A percentile compares a stretch with the other conserved stretches of the same genome.
Conservation (phyloP, 2,113 vertebrate genomes). For the Gavia stellata region DNA sequence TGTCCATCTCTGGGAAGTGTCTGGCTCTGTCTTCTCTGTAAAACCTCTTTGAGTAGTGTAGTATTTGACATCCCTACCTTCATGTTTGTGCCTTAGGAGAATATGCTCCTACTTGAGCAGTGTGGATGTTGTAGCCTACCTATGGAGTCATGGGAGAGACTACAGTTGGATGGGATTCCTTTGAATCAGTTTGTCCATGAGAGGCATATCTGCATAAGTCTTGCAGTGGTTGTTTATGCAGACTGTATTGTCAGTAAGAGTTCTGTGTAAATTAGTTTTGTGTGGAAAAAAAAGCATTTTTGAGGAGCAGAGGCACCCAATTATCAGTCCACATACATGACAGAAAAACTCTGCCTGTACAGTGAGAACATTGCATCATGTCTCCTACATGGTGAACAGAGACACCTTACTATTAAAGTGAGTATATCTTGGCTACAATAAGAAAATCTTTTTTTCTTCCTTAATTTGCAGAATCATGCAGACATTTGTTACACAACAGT, state of each 20-base stretch:
- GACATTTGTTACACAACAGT: conserved; percentile 89
- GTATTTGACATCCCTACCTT: background rate
- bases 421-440: background rate
- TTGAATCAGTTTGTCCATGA: background rate
- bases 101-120: background rate
- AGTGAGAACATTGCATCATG: background rate
- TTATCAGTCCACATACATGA: background rate
- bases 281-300: fast-evolving
- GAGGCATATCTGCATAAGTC: background rate
- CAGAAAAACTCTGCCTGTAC: background rate
- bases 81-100: background rate
- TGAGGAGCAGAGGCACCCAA: background rate
- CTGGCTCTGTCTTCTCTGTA: background rate
- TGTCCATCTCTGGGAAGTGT: background rate
- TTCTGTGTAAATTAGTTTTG: background rate
- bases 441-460: background rate
- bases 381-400: background rate
- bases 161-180: background rate
- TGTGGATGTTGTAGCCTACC: background rate
- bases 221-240: background rate
- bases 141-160: background rate
- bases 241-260: background rate
- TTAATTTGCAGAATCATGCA: conserved; percentile 84
- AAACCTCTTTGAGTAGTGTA: background rate
- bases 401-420: background rate